A percentile compares a stretch with the other conserved stretches of the same genome.
Evolutionary conservation across 2,797 vertebrate genomes (phyloP).

Genomic region (Myotis pilosus): DNA sequence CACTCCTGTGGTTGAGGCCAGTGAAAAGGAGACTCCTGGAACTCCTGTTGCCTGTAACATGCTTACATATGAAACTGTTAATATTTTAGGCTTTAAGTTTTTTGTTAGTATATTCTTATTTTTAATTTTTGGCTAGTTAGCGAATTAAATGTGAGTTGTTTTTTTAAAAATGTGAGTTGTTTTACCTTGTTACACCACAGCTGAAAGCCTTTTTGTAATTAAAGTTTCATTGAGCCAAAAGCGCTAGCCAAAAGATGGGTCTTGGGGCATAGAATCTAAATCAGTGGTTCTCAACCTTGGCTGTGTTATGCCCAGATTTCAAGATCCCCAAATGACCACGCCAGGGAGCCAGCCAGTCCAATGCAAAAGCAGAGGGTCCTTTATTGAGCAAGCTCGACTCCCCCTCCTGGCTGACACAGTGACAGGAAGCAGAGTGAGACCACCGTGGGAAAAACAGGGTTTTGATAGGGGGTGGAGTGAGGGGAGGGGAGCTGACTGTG

Average conservation of each 20-base stretch:
- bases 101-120: not conserved
- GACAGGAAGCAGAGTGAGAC: no score
- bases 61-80: not conserved
- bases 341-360: no score
- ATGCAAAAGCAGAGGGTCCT: no score
- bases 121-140: not conserved
- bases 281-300: no score
- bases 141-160: not conserved
- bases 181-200: not conserved
- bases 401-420: no score
- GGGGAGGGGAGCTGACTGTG: no score
- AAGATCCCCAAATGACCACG: no score
- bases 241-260: not conserved
- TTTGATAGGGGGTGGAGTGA: no score
- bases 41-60: not conserved
- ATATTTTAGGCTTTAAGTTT: not conserved
- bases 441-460: no score
- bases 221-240: not conserved
- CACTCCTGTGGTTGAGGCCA: not conserved
- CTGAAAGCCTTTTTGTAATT: not conserved
- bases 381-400: no score
- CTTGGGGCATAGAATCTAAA: not conserved
- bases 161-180: not conserved
- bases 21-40: not conserved
- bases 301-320: no score